phyloP scores from a whole-genome alignment of 1,140 invertebrate species.

The Zaprionus tsacasi region DNA sequence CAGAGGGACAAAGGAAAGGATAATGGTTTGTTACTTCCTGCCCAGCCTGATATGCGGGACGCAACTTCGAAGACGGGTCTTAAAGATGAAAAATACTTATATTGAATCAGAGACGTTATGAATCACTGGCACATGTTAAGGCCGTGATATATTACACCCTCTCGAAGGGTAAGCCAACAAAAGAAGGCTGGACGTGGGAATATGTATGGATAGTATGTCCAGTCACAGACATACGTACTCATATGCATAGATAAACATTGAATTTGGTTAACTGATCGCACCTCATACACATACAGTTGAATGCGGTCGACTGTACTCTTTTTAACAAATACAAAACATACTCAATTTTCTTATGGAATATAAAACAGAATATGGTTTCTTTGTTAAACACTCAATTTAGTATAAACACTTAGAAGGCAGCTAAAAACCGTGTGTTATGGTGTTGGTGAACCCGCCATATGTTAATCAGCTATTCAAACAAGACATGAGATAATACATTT shows the following conservation, averaged over 20 bases:
- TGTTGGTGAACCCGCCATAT: slow-evolving; percentile 51
- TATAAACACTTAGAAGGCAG: slow-evolving; percentile 13
- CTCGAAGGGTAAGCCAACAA: no score
- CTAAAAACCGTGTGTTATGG: slow-evolving; percentile 4
- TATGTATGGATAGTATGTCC: no score
- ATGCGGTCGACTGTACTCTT: not conserved
- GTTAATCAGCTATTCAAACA: slow-evolving; percentile 74
- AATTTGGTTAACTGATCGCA: no score
- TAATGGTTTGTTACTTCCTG: slow-evolving; percentile 49
- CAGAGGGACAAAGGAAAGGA: slow-evolving; percentile 16
- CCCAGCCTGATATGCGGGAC: slow-evolving; percentile 37
- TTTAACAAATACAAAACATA: not conserved
- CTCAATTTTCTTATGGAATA: not conserved
- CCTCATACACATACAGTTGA: no score
- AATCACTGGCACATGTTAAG: not conserved
- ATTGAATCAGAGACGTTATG: slow-evolving; percentile 30
- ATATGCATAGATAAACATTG: no score
- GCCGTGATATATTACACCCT: not conserved
- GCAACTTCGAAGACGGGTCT: slow-evolving; percentile 10
- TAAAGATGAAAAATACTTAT: slow-evolving; percentile 19
- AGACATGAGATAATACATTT: not conserved
- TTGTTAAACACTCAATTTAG: not conserved
- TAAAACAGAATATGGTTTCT: not conserved
- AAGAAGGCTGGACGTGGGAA: no score
- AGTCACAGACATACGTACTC: no score